A percentile compares a stretch with the other conserved stretches of the same genome.
Evolutionary conservation across 2,797 vertebrate genomes (phyloP).

Genomic region (Poeciliopsis presidionis): DNA sequence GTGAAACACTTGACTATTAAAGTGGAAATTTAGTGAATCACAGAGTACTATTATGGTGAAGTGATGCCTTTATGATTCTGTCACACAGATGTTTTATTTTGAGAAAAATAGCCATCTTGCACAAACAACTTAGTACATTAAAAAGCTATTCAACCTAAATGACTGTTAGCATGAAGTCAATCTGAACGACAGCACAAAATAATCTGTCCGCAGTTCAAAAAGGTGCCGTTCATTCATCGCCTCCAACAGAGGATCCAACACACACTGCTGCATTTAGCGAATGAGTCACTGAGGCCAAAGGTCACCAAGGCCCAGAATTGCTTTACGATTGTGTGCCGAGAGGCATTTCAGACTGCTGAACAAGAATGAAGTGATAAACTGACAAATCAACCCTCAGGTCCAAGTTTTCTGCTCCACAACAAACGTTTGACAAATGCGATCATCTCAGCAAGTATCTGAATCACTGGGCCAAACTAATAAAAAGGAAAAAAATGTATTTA

Average conservation of each 20-base stretch:
- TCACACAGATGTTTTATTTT: slow-evolving; percentile 11
- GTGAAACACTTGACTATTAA: background rate
- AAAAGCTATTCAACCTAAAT: slow-evolving; percentile 6
- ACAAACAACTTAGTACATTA: slow-evolving; percentile 33
- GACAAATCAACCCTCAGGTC: slow-evolving; percentile 10
- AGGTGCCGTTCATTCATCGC: slow-evolving; percentile 20
- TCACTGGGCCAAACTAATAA: slow-evolving; percentile 4
- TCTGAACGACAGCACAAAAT: background rate
- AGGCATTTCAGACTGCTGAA: slow-evolving; percentile 43
- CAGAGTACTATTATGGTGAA: background rate
- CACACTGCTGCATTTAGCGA: slow-evolving; percentile 43
- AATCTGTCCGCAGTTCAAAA: slow-evolving; percentile 17
- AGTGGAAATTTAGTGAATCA: background rate
- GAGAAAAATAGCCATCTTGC: background rate
- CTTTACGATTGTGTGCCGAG: slow-evolving; percentile 64
- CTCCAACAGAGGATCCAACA: slow-evolving; percentile 18
- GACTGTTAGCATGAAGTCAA: slow-evolving; percentile 8
- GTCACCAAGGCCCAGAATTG: slow-evolving; percentile 51
- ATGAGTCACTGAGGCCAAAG: slow-evolving; percentile 54
- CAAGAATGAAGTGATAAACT: slow-evolving; percentile 30
- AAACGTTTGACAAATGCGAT: slow-evolving; percentile 39
- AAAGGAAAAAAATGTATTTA: slow-evolving; percentile 10
- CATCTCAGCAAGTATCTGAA: slow-evolving; percentile 8
- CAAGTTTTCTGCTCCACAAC: background rate
- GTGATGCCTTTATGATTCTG: slow-evolving; percentile 10